phyloP scores from a whole-genome alignment of 2,797 vertebrate genomes.

The Ara ararauna region DNA sequence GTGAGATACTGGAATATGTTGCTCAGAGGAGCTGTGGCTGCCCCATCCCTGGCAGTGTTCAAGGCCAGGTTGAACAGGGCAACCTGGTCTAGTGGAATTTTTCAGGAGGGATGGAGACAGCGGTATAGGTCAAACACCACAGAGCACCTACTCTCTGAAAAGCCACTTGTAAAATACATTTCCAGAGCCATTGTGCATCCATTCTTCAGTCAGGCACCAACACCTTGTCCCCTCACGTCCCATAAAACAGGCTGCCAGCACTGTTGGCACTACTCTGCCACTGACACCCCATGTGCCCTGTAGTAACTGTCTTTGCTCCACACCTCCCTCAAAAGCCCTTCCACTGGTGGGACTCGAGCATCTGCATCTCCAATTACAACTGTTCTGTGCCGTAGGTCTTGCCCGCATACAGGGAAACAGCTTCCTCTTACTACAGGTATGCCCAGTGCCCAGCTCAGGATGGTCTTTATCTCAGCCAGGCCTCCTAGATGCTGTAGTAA shows the following conservation, averaged over 20 bases:
- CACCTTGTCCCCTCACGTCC: neutral
- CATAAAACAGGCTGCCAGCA: conserved; percentile 33
- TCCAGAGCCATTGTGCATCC: neutral
- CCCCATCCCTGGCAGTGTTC: neutral
- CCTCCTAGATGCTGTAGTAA: neutral
- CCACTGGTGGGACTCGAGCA: neutral
- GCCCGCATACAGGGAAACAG: neutral
- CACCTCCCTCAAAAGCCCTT: neutral
- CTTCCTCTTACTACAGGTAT: neutral
- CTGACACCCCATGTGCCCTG: neutral
- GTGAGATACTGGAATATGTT: neutral
- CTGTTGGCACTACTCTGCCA: neutral
- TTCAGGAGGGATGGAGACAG: neutral
- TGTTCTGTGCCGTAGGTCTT: neutral
- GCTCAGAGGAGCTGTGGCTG: neutral
- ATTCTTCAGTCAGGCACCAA: neutral
- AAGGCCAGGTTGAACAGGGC: neutral
- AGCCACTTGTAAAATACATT: conserved; percentile 35
- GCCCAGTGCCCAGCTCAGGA: neutral
- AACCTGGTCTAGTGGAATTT: neutral
- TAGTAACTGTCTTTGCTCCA: neutral
- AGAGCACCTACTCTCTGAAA: conserved; percentile 18
- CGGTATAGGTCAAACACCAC: neutral
- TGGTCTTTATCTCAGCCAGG: neutral
- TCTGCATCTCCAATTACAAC: neutral